Conservation (phyloP, 2,888 invertebrate genomes). For the Globia sparganii region DNA sequence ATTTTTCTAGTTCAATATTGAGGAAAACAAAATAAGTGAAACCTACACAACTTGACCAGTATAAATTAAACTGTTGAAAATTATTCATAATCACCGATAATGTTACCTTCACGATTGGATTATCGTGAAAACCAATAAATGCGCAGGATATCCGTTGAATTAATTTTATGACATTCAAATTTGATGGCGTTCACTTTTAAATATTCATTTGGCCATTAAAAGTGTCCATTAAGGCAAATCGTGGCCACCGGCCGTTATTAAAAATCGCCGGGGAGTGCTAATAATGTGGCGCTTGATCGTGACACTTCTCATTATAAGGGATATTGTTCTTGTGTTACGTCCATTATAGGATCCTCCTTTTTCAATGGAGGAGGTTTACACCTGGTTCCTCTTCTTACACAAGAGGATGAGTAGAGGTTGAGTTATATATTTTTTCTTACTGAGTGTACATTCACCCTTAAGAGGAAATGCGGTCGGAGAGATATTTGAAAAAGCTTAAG, state of each 20-base stretch:
- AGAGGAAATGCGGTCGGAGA: no score
- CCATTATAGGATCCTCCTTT: neutral
- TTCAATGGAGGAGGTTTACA: neutral
- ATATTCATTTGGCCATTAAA: constrained; percentile 85
- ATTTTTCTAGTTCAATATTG: neutral
- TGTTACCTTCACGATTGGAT: constrained; percentile 66
- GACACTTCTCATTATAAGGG: constrained; percentile 43
- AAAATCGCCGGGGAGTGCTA: constrained; percentile 72
- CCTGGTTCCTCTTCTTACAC: neutral
- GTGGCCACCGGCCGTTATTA: constrained; percentile 74
- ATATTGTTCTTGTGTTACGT: constrained; percentile 33
- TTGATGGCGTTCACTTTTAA: constrained; percentile 79
- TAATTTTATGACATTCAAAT: constrained; percentile 84
- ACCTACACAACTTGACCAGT: constrained; percentile 28
- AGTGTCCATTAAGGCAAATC: constrained; percentile 84
- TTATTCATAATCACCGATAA: constrained; percentile 69
- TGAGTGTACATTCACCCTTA: no score
- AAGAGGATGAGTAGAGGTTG: neutral
- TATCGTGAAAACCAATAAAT: constrained; percentile 72
- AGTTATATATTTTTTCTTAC: neutral
- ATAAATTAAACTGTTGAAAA: constrained; percentile 59
- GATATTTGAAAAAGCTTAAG: no score
- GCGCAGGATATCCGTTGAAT: constrained; percentile 70
- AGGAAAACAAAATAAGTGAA: constrained; percentile 9
- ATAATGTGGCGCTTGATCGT: constrained; percentile 62